Evolutionary conservation across 2,113 vertebrate species (phyloP), one percentile per base, ranked within the genome.

Genomic region (Calonectris borealis): DNA sequence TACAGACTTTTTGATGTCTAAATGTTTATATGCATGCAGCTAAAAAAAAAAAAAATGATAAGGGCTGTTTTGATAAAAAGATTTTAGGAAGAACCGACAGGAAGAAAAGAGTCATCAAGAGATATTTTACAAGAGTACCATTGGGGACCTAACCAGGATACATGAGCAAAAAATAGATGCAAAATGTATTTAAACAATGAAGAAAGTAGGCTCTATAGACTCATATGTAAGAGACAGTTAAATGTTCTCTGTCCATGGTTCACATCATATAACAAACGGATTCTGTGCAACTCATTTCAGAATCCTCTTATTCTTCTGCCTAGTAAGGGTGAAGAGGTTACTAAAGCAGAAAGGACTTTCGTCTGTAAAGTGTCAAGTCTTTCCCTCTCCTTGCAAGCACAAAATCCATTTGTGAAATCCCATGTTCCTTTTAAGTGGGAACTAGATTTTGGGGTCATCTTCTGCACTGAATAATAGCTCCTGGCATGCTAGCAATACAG

Each of bases 341-440:
- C 71, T 54, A 66, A 91, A 82, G 48, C 26, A 93, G 57, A 72
- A 64, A 55, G 17, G n/a, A 52, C 51, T 73, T 78, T 18, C 0
- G 3, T 55, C 78, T 36, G 29, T 62, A 24, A 62, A 83, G 22
- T 68, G n/a, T 86, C 51, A 83, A 38, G 11, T 52, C 54, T 57
- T 90, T 82, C 22, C 19, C 15, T 32, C 38, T 91, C 26, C 57
- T 78, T 34, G 26, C 44, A 81, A 94, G 42, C 38, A 68, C 20
- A 82, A 86, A 84, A 81, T 58, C n/a, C 48, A 84, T 64, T 70
- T 65, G 44, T 84, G 57, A 87, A 90, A 65, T 71, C 57, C 51
- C 52, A n/a, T 83, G 51, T 60, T 83, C 54, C 82, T 86, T 83
- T 93, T 82, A 86, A 90, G 54, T 90, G 54, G 48, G 21, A 95